These are phyloP conservation scores for Nicator chloris DNA, from an alignment of 2,113 vertebrate species.

Conservation along the genomic window DNA sequence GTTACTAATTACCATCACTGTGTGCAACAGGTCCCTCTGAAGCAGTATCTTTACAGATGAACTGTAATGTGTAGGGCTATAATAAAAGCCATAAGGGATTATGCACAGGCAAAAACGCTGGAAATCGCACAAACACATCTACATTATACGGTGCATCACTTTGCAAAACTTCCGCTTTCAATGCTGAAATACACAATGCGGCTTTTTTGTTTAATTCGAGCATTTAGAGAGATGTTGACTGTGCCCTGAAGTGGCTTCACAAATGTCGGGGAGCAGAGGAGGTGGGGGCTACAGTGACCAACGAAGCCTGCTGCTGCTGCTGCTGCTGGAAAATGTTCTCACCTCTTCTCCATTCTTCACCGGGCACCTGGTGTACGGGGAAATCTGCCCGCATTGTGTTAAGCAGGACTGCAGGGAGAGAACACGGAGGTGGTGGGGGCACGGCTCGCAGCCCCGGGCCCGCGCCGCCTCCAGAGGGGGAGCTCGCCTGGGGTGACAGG, in stretches of 20 bases:
- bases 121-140: constrained; percentile 45
- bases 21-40: constrained; percentile 90
- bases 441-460: neutral
- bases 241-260: neutral
- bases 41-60: constrained; percentile 84
- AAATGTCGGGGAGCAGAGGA: neutral
- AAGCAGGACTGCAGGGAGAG: neutral
- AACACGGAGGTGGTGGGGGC: neutral
- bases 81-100: constrained; percentile 74
- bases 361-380: neutral
- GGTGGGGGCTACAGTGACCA: neutral
- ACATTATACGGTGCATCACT: neutral
- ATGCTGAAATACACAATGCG: neutral
- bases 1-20: constrained; percentile 94
- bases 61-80: constrained; percentile 73
- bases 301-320: neutral
- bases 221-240: neutral
- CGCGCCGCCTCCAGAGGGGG: neutral
- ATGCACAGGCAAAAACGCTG: constrained; percentile 44
- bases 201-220: constrained; percentile 22
- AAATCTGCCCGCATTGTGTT: neutral
- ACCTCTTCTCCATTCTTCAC: neutral
- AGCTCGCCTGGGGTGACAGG: neutral
- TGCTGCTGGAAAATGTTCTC: neutral
- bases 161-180: neutral